Base-by-base conservation (phyloP, 2,888 invertebrate genomes). In the Hemicrepidius hirtus region DNA sequence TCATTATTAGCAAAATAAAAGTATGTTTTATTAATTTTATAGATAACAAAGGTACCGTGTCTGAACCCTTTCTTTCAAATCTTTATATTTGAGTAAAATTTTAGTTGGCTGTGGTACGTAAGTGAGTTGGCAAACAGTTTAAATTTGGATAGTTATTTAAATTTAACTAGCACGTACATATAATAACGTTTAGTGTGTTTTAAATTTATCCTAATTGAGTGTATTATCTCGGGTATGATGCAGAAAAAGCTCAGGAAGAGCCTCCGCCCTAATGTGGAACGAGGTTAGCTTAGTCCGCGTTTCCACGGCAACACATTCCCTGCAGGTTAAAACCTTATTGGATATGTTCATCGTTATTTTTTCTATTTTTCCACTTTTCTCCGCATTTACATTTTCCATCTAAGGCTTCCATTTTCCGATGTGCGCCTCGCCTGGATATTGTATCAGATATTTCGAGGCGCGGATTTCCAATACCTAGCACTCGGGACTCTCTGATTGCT, bases 281-380 rank as follows among this genome's bases (percentile, higher is more conserved):
- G 82, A 83, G 82, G 82, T 84, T 80, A 82, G 79, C 80, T 82
- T 78, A 78, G 81, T 80, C 81, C 76, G 72, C 80, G 85, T 85
- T 81, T 76, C 85, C 84, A 82, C 76, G 84, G 83, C 83, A 82
- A 85, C 85, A 72, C 80, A 79, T 78, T 84, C 84, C 84, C 85
- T 83, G 84, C 84, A 85, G 85, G 85, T 85, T 86, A 85, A 84
- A 85, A 83, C 85, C 85, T 86, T 85, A 86, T 85, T 86, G 86
- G 85, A 85, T 85, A 85, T 85, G 84, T 85, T 85, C 82, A 83
- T 84, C 85, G 84, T 83, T 85, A 85, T 84, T 84, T 74, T 70
- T 74, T 85, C 85, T 85, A 84, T 85, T 85, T 83, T 81, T 83
- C 82, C 82, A 82, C 82, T 85, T 83, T 83, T 83, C 78, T 77